Evolutionary conservation across 1,140 invertebrate species (phyloP), one percentile per base, ranked within the genome.

Genomic region (Leptonema lineaticorne): DNA sequence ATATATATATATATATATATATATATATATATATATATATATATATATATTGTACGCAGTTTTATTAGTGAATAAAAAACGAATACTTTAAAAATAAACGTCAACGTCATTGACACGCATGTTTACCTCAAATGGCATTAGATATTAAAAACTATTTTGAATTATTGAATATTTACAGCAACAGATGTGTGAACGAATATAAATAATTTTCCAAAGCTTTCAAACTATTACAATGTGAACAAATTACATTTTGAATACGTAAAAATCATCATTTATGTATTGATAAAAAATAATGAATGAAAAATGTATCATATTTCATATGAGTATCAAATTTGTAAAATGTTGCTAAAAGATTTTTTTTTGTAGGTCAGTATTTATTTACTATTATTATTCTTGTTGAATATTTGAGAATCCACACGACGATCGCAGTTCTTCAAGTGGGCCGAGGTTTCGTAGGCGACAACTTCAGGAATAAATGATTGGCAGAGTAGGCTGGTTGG

Each of bases 21-120:
- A n/a, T n/a, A n/a, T n/a, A n/a, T n/a, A n/a, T n/a, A n/a, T n/a
- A n/a, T n/a, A n/a, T n/a, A n/a, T n/a, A n/a, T n/a, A n/a, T n/a
- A n/a, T n/a, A n/a, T n/a, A n/a, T n/a, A n/a, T n/a, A n/a, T n/a
- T n/a, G n/a, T n/a, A n/a, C n/a, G n/a, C n/a, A n/a, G n/a, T n/a
- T n/a, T n/a, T n/a, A n/a, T n/a, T n/a, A n/a, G n/a, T n/a, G n/a
- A n/a, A n/a, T n/a, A n/a, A n/a, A n/a, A n/a, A n/a, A n/a, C n/a
- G n/a, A n/a, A n/a, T n/a, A n/a, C n/a, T 57, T 28, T 24, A 56
- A 56, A 56, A 57, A 57, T 29, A 57, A 14, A 57, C 16, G 26
- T 24, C 29, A 30, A 60, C 58, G 58, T 60, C 58, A 60, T n/a
- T 60, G 58, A 60, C 58, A 60, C 58, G 58, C 58, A 60, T 37